Conservation (phyloP, 2,797 vertebrate species). For the Phrynocephalus guinanensis region DNA sequence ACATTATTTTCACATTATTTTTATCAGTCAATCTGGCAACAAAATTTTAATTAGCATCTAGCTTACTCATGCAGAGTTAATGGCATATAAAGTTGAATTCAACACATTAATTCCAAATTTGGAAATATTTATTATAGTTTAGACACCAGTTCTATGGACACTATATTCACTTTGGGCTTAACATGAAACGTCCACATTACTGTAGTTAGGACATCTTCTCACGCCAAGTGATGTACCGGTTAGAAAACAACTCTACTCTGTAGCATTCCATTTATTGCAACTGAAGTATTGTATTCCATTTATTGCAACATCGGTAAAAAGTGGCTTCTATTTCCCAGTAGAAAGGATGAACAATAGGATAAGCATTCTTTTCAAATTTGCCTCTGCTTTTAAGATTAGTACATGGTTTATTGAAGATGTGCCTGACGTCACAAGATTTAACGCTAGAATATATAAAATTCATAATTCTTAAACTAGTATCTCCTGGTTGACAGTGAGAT, state of each 20-base stretch:
- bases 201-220: background rate
- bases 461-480: too few species aligned
- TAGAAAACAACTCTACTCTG: background rate
- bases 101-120: background rate
- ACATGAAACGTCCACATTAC: background rate
- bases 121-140: background rate
- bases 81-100: background rate
- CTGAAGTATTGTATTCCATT: background rate
- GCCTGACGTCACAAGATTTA: too few species aligned
- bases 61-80: background rate
- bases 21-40: background rate
- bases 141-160: background rate
- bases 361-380: accelerated
- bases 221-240: too few species aligned
- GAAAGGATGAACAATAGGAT: accelerated
- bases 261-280: background rate
- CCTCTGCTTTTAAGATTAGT: background rate
- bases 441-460: background rate
- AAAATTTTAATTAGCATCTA: background rate
- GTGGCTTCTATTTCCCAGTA: background rate
- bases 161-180: background rate
- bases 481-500: too few species aligned
- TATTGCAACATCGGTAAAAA: background rate
- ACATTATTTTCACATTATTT: background rate
- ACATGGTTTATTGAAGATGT: background rate